Evolutionary conservation across 2,888 invertebrate species (phyloP).

Genomic region (Drosophila monieri): DNA sequence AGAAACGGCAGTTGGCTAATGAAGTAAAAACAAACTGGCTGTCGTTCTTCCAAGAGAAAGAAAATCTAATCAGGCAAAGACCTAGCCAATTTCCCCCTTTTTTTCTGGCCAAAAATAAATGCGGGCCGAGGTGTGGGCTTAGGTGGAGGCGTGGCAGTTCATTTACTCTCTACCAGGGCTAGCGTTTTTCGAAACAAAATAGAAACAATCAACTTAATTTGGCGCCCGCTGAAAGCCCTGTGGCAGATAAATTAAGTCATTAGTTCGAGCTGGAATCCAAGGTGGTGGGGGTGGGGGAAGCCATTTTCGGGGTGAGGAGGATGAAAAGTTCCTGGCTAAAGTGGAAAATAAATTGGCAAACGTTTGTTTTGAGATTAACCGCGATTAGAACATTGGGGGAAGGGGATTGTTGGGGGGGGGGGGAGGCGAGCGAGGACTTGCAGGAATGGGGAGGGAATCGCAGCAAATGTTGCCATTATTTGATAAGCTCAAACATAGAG

Average conservation of each 20-base stretch:
- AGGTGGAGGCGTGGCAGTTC: slow-evolving; percentile 28
- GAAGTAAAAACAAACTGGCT: slow-evolving; percentile 6
- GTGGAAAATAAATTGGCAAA: slow-evolving; percentile 83
- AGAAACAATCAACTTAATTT: slow-evolving; percentile 82
- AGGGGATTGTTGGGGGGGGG: not conserved
- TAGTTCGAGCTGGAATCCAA: slow-evolving; percentile 78
- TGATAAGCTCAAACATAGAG: slow-evolving; percentile 79
- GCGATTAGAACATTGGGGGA: slow-evolving; percentile 74
- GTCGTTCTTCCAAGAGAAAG: slow-evolving; percentile 11
- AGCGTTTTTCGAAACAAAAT: slow-evolving; percentile 27
- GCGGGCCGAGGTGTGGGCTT: slow-evolving; percentile 26
- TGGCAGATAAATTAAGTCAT: slow-evolving; percentile 84
- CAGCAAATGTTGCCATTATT: slow-evolving; percentile 81
- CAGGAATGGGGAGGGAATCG: slow-evolving; percentile 52
- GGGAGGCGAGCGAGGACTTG: slow-evolving; percentile 2
- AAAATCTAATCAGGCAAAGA: slow-evolving; percentile 63
- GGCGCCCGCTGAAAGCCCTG: slow-evolving; percentile 82
- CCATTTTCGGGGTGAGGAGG: slow-evolving; percentile 26
- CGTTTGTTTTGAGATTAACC: slow-evolving; percentile 83
- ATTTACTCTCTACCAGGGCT: slow-evolving; percentile 28
- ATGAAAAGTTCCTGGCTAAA: slow-evolving; percentile 65
- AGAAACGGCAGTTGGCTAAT: slow-evolving; percentile 1
- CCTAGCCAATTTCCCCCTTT: slow-evolving; percentile 22
- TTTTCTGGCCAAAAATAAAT: slow-evolving; percentile 20
- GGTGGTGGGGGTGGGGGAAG: not conserved